Base-by-base conservation (phyloP, 2,113 vertebrate genomes). In the Carollia perspicillata region DNA sequence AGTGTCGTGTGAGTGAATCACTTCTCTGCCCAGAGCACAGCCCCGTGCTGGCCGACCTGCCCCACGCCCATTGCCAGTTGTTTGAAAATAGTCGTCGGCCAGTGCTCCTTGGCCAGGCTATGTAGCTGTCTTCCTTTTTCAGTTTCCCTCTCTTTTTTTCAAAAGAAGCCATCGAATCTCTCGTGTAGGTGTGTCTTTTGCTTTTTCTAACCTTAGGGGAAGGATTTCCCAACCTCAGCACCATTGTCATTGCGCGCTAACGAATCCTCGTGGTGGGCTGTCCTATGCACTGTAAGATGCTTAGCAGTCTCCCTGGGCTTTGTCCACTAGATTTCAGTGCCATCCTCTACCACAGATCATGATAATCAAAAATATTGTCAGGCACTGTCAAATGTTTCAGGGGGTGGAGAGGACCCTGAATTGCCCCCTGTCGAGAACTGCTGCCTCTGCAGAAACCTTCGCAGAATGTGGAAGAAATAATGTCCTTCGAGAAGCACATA, bases 1-100 rank as follows among this genome's bases (percentile, higher is more conserved):
- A 33, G 1, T 0, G 0, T 44, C 44, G 55, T 79, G 6, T 65
- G 35, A n/a, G 4, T 26, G 51, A 47, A 33, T 20, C 1, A 14
- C 3, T 11, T 37, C 40, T 11, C 28, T 69, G 3, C 22, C 78
- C 17, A 22, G 8, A 20, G 20, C 68, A 37, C 17, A 78, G 6
- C 17, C 33, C 30, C 2, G 3, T 63, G 51, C 13, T 90, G 44
- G 44, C 55, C 66, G 1, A 1, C 16, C 6, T 26, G 85, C 84
- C 4, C 44, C 68, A 3, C 42, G 47, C 44, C 1, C 26, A 44
- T 18, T 3, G 10, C 33, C 53, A 16, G 11, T 44, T 30, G 79
- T 78, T 89, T 69, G 33, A 49, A 47, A 66, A 53, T 22, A 44
- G 18, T 33, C 85, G 26, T 58, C 75, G 42, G n/a, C 17, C 63